Evolutionary conservation across 2,888 invertebrate genomes (phyloP), one percentile per base, ranked within the genome.

Genomic region (Archaeoteleia sp.): DNA sequence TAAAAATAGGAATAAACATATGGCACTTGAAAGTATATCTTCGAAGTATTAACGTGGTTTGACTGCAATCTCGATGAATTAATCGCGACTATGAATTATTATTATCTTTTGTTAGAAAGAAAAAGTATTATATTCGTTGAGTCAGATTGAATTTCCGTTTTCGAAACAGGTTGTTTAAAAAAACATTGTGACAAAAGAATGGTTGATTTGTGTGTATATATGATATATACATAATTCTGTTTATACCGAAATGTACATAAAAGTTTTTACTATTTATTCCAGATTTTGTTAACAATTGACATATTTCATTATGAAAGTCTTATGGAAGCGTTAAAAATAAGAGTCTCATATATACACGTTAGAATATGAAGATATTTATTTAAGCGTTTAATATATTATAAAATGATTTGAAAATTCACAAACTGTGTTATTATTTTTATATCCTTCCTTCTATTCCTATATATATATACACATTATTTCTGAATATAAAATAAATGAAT

Each of bases 341-440:
- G 79, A 82, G 80, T 81, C 81, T 77, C 74, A 70, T 77, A 75
- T 77, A 73, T 35, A 66, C 49, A 78, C 74, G 81, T 81, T 81
- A 81, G 76, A 73, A 65, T 74, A 75, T 80, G 77, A 66, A 80
- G 75, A 82, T 80, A 78, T 82, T 81, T 82, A 82, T 81, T 82
- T 77, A 74, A 78, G 78, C 79, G 79, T 82, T 80, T 76, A 73
- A 81, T 60, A 60, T 43, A 80, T 77, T 72, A 78, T 79, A 78
- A 77, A 75, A 77, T 78, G 76, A 76, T 78, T 79, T 75, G 61
- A 72, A 77, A 35, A 51, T 39, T 29, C 9, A 12, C 7, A 39
- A 40, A 15, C 8, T 9, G 15, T 25, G 39, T 39, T 10, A 12
- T 35, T 35, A 12, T 35, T 35, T 13, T 12, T 13, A n/a, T n/a